Conservation (phyloP, 2,797 vertebrate species). For the Eurystomus glaucurus region DNA sequence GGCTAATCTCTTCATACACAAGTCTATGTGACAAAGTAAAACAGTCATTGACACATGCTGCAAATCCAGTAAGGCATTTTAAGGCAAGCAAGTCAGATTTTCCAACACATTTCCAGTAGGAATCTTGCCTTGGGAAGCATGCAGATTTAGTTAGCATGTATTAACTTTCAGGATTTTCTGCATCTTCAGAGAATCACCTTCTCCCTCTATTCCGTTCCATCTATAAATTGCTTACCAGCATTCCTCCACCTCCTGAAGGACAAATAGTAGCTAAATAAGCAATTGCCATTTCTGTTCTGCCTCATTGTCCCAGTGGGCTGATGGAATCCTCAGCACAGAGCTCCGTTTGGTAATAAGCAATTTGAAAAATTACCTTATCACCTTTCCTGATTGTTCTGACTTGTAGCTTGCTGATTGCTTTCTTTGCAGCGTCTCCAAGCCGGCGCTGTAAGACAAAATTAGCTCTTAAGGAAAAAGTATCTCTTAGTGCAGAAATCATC, state of each 20-base stretch:
- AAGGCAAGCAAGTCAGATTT: background rate
- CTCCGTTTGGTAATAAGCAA: slow-evolving; percentile 31
- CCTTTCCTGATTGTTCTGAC: slow-evolving; percentile 97
- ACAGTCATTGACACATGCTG: background rate
- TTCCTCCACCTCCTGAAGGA: background rate
- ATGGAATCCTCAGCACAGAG: background rate
- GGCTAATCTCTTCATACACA: background rate
- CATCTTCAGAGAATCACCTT: background rate
- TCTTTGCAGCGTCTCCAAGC: slow-evolving; percentile 97
- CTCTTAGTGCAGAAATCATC: background rate
- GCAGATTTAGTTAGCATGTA: background rate
- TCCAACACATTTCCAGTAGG: background rate
- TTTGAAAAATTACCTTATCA: slow-evolving; percentile 90
- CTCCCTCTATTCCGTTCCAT: background rate
- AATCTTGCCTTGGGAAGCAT: background rate
- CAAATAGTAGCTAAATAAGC: background rate
- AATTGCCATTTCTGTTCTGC: background rate
- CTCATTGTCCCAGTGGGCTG: background rate
- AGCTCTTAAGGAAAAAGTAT: slow-evolving; percentile 38
- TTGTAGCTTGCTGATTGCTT: slow-evolving; percentile 97
- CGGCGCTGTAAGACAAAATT: slow-evolving; percentile 89
- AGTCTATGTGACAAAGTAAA: background rate
- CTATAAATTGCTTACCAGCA: background rate
- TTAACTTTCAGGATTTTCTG: background rate
- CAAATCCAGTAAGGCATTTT: background rate